Evolutionary conservation across 35 echinoderm and acorn worm genomes (phyloP).

Genomic region (Lytechinus variegatus): DNA sequence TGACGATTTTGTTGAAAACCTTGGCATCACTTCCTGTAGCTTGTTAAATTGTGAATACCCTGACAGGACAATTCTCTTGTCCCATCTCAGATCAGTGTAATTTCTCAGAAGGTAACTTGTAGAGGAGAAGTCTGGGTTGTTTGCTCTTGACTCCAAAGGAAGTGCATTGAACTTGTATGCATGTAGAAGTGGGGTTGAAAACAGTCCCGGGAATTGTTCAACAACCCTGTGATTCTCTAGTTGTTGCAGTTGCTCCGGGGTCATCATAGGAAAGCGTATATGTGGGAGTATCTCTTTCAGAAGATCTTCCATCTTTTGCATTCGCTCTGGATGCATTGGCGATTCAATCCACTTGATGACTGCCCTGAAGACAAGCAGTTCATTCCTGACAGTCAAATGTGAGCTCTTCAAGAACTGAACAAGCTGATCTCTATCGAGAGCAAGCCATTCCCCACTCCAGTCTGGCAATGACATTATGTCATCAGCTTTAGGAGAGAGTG

Average conservation of each 20-base stretch:
- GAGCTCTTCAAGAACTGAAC: conserved; percentile 94
- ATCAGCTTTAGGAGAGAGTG: conserved; percentile 95
- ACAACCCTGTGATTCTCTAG: conserved; percentile 73
- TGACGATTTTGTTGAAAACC: conserved; percentile 91
- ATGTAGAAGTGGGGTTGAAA: conserved; percentile 72
- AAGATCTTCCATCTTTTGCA: conserved; percentile 65
- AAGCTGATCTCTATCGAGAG: conserved; percentile 88
- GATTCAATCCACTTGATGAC: conserved; percentile 93
- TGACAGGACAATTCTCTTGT: conserved; percentile 88
- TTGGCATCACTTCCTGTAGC: conserved; percentile 89
- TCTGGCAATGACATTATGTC: conserved; percentile 96
- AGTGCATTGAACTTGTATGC: conserved; percentile 96
- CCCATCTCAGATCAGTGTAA: conserved; percentile 96
- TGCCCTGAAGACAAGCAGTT: conserved; percentile 84
- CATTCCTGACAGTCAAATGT: conserved; percentile 84
- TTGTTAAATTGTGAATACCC: conserved; percentile 87
- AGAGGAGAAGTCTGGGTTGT: conserved; percentile 71
- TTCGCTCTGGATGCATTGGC: conserved; percentile 77
- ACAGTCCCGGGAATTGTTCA: conserved; percentile 68
- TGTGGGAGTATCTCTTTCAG: conserved; percentile 78
- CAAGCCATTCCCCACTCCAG: conserved; percentile 92
- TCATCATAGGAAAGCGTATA: conserved; percentile 97
- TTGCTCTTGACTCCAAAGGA: conserved; percentile 66
- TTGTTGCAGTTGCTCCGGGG: conserved; percentile 81
- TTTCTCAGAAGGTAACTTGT: conserved; percentile 81